Base-by-base conservation (phyloP, 2,113 vertebrate species). In the Trinectes maculatus region DNA sequence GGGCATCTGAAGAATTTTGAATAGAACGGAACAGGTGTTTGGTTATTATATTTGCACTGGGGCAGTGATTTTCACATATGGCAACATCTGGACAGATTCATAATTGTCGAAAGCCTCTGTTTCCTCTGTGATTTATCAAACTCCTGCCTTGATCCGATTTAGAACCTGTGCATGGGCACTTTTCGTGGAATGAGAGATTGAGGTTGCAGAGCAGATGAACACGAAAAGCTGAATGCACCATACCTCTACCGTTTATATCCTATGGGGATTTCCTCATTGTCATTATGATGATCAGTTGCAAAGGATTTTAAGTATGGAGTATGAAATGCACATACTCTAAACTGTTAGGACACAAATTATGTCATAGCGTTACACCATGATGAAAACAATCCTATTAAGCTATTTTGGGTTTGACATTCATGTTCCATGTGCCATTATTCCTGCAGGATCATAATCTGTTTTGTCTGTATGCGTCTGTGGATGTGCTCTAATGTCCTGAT, bases 101-200 rank as follows among this genome's bases (percentile, higher is more conserved):
- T 53, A 39, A 34, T 66, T 22, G 54, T 33, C 16, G 29, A 15
- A 52, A 60, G 47, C 39, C 25, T 26, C 19, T 57, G 18, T 67
- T 71, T 64, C 2, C 34, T 53, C 5, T 10, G 9, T 42, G 39
- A 63, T 25, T 33, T 9, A 66, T 59, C 39, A 47, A 71, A 72
- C 44, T 64, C 33, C 52, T 19, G 36, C 59, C 65, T 36, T 70
- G 44, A 78, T 74, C 64, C 11, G 56, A 79, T 79, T 81, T 51
- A 24, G 44, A 55, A 18, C 12, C 37, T 1, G 28, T 18, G 51
- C 39, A 69, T 73, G 58, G 43, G 47, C 33, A 13, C 46, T 65
- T 84, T 74, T 80, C 62, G 74, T 74, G 53, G 57, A 74, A 74
- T 54, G 34, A 65, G 55, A 80, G 76, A 77, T 82, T 77, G 29